phyloP scores from a whole-genome alignment of 2,113 vertebrate genomes.

The Tychaedon coryphoeus region DNA sequence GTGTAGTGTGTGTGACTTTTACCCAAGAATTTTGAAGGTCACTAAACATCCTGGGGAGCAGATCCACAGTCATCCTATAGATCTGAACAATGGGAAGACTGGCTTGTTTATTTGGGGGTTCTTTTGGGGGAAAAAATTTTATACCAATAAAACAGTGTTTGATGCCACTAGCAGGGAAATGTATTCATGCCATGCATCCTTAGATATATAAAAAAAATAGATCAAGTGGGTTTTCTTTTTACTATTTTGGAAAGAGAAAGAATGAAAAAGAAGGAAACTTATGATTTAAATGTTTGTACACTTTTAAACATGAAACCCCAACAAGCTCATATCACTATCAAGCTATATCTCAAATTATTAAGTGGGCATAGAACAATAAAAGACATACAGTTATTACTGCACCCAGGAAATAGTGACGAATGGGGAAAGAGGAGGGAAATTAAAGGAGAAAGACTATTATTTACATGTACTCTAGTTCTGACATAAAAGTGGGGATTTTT shows the following conservation, averaged over 20 bases:
- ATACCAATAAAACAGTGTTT: background rate
- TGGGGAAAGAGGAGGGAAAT: background rate
- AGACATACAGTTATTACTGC: background rate
- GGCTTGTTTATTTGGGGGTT: background rate
- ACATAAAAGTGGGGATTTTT: constrained; percentile 39
- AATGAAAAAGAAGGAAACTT: background rate
- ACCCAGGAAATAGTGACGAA: background rate
- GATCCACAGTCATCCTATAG: background rate
- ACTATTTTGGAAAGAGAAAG: background rate
- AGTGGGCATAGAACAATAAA: constrained; percentile 3
- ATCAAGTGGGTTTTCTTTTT: background rate
- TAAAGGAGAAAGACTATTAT: constrained; percentile 2
- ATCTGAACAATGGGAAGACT: background rate
- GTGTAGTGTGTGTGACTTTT: background rate
- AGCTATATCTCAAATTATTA: constrained; percentile 43
- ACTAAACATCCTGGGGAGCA: background rate
- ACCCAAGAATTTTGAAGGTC: background rate
- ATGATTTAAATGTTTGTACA: constrained; percentile 43
- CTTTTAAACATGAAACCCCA: constrained; percentile 45
- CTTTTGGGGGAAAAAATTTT: background rate
- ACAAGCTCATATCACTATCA: background rate
- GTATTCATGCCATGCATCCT: background rate
- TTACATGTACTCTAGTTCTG: background rate
- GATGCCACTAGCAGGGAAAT: background rate
- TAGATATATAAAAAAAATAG: constrained; percentile 27